Evolutionary conservation across 2,888 invertebrate species (phyloP), one percentile per base, ranked within the genome.

Genomic region (Oscheius sp.): DNA sequence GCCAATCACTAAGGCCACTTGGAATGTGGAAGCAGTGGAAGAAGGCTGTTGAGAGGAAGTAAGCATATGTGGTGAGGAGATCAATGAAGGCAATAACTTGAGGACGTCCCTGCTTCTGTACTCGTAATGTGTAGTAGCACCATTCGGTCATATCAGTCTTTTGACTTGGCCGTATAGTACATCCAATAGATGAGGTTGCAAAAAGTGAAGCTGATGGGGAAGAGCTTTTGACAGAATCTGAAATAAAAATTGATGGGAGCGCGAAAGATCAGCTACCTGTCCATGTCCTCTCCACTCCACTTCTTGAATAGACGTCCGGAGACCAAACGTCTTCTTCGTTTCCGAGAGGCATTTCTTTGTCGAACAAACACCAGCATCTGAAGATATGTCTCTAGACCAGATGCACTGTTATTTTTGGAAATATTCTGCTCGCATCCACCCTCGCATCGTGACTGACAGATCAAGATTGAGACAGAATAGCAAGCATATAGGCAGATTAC

Each of bases 241-340:
- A 50, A 81, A 81, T 32, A 66, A 21, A 4, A 35, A 42, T 32
- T 65, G 21, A 29, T 57, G 47, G 65, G 37, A 35, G 35, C 33
- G 7, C 35, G 35, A 42, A 32, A 35, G 35, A 68, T 68, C 35
- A 3, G 35, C n/a, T 13, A 85, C 86, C 81, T 76, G 63, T 87
- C 87, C 85, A 87, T 79, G 75, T 87, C 87, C 65, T 87, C 87
- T 53, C 87, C 87, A 10, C 82, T 85, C 87, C 87, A 87, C 55
- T 83, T 84, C 60, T 82, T 78, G 73, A 87, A 87, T 70, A 87
- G 58, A 62, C 86, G 86, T 7, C 85, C 85, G 21, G 81, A 79
- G 59, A 85, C 76, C 42, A 81, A 62, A 71, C 76, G 78, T 79
- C 81, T 81, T 62, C 82, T 76, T 70, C 81, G 78, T 78, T 77